A percentile compares a stretch with the other conserved stretches of the same genome.
These are phyloP conservation scores for Ranitomeya variabilis DNA, from an alignment of 2,113 vertebrate species.

Conservation along the genomic window DNA sequence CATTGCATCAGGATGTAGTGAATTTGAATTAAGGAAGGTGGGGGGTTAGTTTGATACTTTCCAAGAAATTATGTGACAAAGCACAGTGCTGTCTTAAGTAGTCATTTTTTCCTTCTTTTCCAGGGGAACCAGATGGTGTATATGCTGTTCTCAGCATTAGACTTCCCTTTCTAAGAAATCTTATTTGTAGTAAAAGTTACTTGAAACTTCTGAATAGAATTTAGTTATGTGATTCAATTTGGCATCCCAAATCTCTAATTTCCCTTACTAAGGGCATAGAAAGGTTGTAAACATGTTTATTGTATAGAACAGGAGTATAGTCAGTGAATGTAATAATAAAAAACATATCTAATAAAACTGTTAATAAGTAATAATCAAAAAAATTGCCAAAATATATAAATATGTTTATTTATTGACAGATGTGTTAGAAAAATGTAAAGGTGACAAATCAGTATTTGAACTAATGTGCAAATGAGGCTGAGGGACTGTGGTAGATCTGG, in stretches of 20 bases:
- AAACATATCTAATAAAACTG: not conserved
- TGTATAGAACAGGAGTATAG: not conserved
- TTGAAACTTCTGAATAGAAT: constrained; percentile 32
- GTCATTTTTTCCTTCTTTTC: constrained; percentile 34
- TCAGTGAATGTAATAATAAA: not conserved
- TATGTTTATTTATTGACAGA: no score
- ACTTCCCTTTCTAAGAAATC: constrained; percentile 47
- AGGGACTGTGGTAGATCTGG: no score
- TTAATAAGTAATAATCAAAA: not conserved
- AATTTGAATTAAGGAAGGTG: not conserved
- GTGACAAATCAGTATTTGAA: no score
- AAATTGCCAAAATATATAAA: no score
- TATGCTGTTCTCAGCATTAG: constrained; percentile 28
- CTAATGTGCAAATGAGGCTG: no score
- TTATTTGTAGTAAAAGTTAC: constrained; percentile 48
- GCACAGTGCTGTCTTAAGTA: constrained; percentile 33
- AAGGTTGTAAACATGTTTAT: constrained; percentile 37
- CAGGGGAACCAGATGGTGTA: constrained; percentile 39
- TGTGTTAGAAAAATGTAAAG: no score
- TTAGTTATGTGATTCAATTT: constrained; percentile 33
- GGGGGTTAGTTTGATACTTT: not conserved
- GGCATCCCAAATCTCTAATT: constrained; percentile 34
- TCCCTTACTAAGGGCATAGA: constrained; percentile 19
- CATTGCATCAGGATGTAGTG: constrained; percentile 34
- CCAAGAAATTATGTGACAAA: constrained; percentile 41